phyloP scores from a whole-genome alignment of 2,888 invertebrate genomes.

The Parascotia fuliginaria region DNA sequence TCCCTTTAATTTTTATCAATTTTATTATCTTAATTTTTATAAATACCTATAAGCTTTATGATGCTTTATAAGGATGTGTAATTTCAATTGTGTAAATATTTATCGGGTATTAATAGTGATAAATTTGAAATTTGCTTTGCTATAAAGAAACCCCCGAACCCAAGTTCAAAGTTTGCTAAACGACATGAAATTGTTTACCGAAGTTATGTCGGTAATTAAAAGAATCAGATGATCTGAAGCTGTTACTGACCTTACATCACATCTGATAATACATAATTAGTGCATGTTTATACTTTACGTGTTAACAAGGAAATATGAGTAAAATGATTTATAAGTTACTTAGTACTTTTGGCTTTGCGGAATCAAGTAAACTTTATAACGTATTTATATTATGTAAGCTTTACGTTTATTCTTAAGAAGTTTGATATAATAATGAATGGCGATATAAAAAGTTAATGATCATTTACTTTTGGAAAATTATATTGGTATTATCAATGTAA shows the following conservation, averaged over 20 bases:
- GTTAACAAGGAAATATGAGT: neutral
- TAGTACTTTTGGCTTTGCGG: constrained; percentile 4
- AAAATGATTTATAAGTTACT: constrained; percentile 1
- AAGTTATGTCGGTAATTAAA: constrained; percentile 51
- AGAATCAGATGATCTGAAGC: constrained; percentile 44
- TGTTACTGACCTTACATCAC: constrained; percentile 34
- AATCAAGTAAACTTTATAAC: neutral
- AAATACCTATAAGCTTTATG: constrained; percentile 12
- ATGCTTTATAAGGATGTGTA: constrained; percentile 11
- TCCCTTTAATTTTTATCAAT: too few species aligned
- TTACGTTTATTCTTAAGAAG: too few species aligned
- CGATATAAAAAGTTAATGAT: too few species aligned
- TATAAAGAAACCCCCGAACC: constrained; percentile 38
- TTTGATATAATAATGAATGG: too few species aligned
- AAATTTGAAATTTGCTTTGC: constrained; percentile 38
- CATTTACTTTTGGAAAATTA: too few species aligned
- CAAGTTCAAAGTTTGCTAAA: constrained; percentile 52
- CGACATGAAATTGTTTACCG: constrained; percentile 53
- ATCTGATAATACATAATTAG: constrained; percentile 27
- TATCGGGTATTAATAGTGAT: constrained; percentile 19
- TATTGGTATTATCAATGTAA: too few species aligned
- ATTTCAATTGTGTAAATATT: constrained; percentile 16
- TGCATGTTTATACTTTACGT: neutral
- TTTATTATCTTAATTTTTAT: constrained; percentile 18
- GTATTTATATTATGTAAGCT: neutral